Percentiles rank a stretch among this genome's conserved stretches.
Conservation (phyloP, 1,140 invertebrate species). For the Anthonomus grandis region DNA sequence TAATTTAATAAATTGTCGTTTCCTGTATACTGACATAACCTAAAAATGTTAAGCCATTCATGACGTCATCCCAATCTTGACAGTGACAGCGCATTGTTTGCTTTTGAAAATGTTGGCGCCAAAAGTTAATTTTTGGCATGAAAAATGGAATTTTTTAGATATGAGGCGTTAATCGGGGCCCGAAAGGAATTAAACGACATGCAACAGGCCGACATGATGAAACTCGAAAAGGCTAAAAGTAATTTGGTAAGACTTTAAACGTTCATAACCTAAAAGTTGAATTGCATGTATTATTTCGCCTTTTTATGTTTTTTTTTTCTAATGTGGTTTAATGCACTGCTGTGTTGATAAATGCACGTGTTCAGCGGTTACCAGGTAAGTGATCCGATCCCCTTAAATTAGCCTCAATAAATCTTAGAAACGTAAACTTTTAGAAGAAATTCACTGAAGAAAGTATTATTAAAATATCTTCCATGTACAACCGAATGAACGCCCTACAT, state of each 20-base stretch:
- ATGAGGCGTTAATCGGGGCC: constrained; percentile 25
- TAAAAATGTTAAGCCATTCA: no score
- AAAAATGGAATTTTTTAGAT: constrained; percentile 13
- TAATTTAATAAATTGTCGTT: no score
- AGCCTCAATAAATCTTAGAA: no score
- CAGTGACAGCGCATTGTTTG: no score
- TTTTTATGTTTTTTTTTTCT: no score
- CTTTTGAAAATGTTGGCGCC: no score
- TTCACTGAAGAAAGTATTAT: neutral
- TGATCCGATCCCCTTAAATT: no score
- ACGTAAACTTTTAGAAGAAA: constrained; percentile 14
- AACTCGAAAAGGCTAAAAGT: constrained; percentile 21
- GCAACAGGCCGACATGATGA: constrained; percentile 17
- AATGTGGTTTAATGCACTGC: no score
- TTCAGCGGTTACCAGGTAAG: no score
- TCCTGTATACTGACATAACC: no score
- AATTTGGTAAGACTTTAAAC: constrained; percentile 20
- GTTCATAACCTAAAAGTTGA: neutral
- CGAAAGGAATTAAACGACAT: constrained; percentile 19
- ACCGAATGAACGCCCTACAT: constrained; percentile 11
- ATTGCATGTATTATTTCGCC: constrained; percentile 2
- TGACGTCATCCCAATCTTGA: no score
- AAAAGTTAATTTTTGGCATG: neutral
- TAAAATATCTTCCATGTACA: constrained; percentile 18
- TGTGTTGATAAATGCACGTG: no score